Percentiles rank a stretch among this genome's conserved stretches.
Evolutionary conservation across 2,888 invertebrate species (phyloP).

Genomic region (Trissoscelio sp.): DNA sequence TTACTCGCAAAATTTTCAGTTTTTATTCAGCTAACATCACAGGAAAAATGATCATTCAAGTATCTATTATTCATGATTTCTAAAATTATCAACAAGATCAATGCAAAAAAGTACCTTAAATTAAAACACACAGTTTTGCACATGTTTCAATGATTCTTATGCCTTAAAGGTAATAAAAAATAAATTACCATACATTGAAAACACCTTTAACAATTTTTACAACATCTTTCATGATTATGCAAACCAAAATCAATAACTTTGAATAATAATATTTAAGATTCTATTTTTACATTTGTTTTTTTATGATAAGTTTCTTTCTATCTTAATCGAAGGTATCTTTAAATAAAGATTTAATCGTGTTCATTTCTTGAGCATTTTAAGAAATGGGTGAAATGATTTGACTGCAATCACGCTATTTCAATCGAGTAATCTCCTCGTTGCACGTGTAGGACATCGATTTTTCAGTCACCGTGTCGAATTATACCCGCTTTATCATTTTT

Average conservation of each 20-base stretch:
- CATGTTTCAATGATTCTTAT: neutral
- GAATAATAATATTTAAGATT: too few relatives aligned
- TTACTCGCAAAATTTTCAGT: conserved; percentile 11
- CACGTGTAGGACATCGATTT: conserved; percentile 38
- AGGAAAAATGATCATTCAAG: neutral
- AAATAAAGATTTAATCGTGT: neutral
- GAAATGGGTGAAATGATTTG: neutral
- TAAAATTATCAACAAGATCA: neutral
- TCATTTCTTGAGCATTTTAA: neutral
- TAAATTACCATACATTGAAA: too few relatives aligned
- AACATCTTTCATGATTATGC: too few relatives aligned
- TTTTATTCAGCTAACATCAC: neutral
- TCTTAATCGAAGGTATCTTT: neutral
- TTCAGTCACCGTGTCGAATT: neutral
- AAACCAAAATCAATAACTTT: too few relatives aligned
- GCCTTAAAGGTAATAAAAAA: too few relatives aligned
- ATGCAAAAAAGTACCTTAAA: neutral
- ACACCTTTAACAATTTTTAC: too few relatives aligned
- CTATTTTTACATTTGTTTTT: too few relatives aligned
- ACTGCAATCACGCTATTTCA: neutral
- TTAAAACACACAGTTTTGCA: neutral
- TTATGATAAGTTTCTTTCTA: too few relatives aligned
- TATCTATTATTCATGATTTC: neutral
- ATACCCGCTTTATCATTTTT: conserved; percentile 15
- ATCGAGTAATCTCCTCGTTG: neutral